phyloP scores from a whole-genome alignment of 2,888 invertebrate genomes.

The Cheilosia vulpina region DNA sequence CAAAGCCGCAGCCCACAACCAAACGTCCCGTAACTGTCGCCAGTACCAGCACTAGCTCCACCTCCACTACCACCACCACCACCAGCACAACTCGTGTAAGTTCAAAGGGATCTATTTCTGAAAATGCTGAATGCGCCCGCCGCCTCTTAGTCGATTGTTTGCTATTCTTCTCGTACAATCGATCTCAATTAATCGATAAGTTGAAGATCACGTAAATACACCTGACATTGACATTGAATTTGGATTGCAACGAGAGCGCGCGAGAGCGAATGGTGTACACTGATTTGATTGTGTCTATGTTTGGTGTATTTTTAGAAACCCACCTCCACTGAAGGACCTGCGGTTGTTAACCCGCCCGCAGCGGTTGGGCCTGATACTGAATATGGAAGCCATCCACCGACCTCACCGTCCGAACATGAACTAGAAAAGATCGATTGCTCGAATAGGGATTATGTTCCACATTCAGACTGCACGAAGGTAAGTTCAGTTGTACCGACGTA shows the following conservation, averaged over 20 bases:
- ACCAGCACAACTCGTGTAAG: conserved; percentile 78
- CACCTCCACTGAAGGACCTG: conserved; percentile 56
- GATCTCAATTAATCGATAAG: conserved; percentile 48
- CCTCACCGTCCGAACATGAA: conserved; percentile 59
- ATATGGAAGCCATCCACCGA: conserved; percentile 77
- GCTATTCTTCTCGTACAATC: conserved; percentile 26
- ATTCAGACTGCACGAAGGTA: conserved; percentile 86
- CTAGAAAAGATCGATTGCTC: conserved; percentile 84
- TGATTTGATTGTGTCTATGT: conserved; percentile 10
- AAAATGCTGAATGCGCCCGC: conserved; percentile 52
- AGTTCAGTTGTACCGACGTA: not conserved
- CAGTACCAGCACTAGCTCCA: conserved; percentile 76
- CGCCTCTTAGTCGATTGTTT: conserved; percentile 26
- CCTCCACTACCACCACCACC: conserved; percentile 72
- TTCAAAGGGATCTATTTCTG: conserved; percentile 56
- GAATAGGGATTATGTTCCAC: conserved; percentile 85
- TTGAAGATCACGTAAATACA: conserved; percentile 54
- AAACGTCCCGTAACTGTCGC: conserved; percentile 75
- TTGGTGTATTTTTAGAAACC: conserved; percentile 77
- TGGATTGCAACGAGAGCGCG: conserved; percentile 8
- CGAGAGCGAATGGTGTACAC: not conserved
- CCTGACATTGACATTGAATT: conserved; percentile 54
- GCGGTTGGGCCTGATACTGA: conserved; percentile 79
- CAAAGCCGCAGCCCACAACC: conserved; percentile 76
- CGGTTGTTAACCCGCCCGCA: conserved; percentile 82